Evolutionary conservation across 2,797 vertebrate species (phyloP).

Genomic region (Sebastes trivittatus): DNA sequence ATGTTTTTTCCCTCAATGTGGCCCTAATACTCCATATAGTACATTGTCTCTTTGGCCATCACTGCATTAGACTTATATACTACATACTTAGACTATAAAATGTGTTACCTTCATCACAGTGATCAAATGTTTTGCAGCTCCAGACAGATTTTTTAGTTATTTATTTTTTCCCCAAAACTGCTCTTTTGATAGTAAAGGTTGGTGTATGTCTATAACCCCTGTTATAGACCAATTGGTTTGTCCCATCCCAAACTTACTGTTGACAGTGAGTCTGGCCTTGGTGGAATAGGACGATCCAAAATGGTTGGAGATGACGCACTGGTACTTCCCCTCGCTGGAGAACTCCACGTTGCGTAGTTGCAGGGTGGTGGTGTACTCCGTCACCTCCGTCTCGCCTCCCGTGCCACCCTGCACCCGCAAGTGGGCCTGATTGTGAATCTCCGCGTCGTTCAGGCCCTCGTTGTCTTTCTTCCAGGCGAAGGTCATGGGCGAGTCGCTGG

Average conservation of each 20-base stretch:
- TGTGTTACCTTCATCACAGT: too few relatives aligned
- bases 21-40: too few relatives aligned
- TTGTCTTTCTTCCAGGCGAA: constrained; percentile 99
- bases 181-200: too few relatives aligned
- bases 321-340: constrained; percentile 93
- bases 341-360: constrained; percentile 90
- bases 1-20: too few relatives aligned
- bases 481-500: constrained; percentile 98
- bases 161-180: too few relatives aligned
- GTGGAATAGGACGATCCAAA: constrained; percentile 96
- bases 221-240: not conserved
- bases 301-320: constrained; percentile 99
- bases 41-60: too few relatives aligned
- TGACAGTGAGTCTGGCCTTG: constrained; percentile 96
- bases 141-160: too few relatives aligned
- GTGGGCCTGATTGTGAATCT: constrained; percentile 95
- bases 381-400: constrained; percentile 80
- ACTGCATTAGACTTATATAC: too few relatives aligned
- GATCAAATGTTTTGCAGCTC: fast-evolving
- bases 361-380: constrained; percentile 94
- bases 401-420: constrained; percentile 82
- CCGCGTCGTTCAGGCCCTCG: constrained; percentile 88
- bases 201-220: too few relatives aligned
- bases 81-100: too few relatives aligned
- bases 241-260: constrained; percentile 86